phyloP scores from a whole-genome alignment of 2,888 invertebrate species.

The Sepiola atlantica region DNA sequence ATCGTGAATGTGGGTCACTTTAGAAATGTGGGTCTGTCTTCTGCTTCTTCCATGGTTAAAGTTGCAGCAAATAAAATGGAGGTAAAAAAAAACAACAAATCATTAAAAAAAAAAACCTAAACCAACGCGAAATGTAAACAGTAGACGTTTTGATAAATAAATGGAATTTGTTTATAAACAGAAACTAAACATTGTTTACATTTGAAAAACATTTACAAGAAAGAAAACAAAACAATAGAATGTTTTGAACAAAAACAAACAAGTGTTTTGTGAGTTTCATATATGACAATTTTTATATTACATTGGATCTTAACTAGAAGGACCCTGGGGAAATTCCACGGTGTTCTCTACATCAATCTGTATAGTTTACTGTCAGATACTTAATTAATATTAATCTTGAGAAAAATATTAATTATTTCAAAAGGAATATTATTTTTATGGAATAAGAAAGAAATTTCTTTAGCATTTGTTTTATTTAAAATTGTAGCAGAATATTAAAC shows the following conservation, averaged over 20 bases:
- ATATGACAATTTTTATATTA: neutral
- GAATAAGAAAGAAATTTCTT: no score
- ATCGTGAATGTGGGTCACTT: neutral
- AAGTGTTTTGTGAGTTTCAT: neutral
- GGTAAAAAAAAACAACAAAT: neutral
- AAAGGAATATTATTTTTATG: no score
- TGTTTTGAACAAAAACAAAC: neutral
- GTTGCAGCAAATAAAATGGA: neutral
- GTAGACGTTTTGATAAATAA: neutral
- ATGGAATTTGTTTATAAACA: neutral
- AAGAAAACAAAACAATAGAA: neutral
- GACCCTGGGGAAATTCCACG: no score
- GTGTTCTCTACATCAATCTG: no score
- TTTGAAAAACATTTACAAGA: neutral
- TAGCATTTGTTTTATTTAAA: no score
- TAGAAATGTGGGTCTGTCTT: neutral
- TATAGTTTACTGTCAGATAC: no score
- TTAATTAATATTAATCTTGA: no score
- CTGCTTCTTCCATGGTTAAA: neutral
- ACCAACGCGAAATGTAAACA: neutral
- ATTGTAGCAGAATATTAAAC: no score
- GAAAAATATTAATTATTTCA: no score
- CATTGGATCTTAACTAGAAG: no score
- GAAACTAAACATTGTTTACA: slow-evolving; percentile 4
- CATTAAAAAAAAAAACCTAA: neutral